Base-by-base conservation (phyloP, 1,140 invertebrate species). In the Calliopsis andreniformis region DNA sequence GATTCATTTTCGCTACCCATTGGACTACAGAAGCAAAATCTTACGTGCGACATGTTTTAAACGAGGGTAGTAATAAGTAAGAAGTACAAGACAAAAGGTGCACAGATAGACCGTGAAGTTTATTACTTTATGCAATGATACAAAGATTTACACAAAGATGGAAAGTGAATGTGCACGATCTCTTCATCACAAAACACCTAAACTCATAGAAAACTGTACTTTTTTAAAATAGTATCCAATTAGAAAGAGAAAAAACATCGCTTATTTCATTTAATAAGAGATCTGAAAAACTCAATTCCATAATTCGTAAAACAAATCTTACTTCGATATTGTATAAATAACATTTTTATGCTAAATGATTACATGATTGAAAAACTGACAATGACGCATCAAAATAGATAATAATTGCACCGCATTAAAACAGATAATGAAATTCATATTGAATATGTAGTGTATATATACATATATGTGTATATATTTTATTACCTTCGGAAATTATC, bases 401-500 rank as follows among this genome's bases (percentile, higher is more conserved):
- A 61, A 76, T 35, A 69, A 3, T 49, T 59, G 3, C 55, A 76
- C 14, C 28, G 32, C 23, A 30, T 23, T 51, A 42, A 16, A 10
- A 61, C 55, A 51, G 58, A 47, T 69, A 30, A 42, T 62, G 18
- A 55, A n/a, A 75, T 67, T 49, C n/a, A 0, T 43, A 3, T 59
- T 16, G 42, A n/a, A n/a, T n/a, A n/a, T n/a, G n/a, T n/a, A n/a
- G n/a, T n/a, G n/a, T n/a, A n/a, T n/a, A n/a, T n/a, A n/a, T n/a
- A 23, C 23, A 42, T 39, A 75, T 23, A 30, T 45, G 23, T 47
- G 28, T 35, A 16, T 68, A 69, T 59, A 43, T 82, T 70, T 75
- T 63, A 87, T 94, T 95, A 96, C 96, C 96, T 97, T 93, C 96
- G 92, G 89, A 98, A 97, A 93, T 97, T 97, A 86, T 98, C 97